Evolutionary conservation across 1,140 invertebrate species (phyloP).

Genomic region (Drosophila saltans): DNA sequence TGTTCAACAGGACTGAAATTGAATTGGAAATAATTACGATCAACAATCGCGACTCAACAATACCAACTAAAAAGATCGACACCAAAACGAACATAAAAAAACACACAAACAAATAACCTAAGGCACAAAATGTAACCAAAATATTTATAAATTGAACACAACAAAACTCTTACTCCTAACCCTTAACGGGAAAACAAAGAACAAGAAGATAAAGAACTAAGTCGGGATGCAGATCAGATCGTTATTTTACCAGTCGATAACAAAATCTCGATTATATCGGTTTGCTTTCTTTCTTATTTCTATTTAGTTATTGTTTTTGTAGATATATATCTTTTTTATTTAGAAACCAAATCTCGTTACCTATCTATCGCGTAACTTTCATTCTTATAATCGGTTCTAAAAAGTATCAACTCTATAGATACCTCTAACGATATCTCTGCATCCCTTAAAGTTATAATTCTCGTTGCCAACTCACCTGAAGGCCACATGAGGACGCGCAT

Average conservation of each 20-base stretch:
- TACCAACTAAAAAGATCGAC: constrained; percentile 15
- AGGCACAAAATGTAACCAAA: neutral
- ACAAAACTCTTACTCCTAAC: constrained; percentile 33
- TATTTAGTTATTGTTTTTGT: neutral
- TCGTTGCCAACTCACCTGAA: constrained; percentile 86
- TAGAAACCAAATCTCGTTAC: neutral
- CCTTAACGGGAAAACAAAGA: constrained; percentile 74
- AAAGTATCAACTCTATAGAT: neutral
- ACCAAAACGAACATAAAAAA: constrained; percentile 2
- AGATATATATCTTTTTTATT: neutral
- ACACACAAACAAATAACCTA: constrained; percentile 3
- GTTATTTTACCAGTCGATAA: neutral
- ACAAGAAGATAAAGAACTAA: constrained; percentile 37
- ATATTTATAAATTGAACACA: constrained; percentile 3
- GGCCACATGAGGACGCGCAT: constrained; percentile 94
- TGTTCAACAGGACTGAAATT: constrained; percentile 84
- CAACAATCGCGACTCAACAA: constrained; percentile 41
- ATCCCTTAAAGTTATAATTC: neutral
- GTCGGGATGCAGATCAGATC: constrained; percentile 1
- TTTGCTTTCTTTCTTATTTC: neutral
- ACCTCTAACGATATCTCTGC: neutral
- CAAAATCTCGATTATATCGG: neutral
- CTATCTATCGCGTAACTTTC: neutral
- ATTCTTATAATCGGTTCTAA: neutral
- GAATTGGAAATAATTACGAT: constrained; percentile 77